A percentile compares a stretch with the other conserved stretches of the same genome.
Evolutionary conservation across 2,113 vertebrate species (phyloP).

Genomic region (Macheiramphus alcinus): DNA sequence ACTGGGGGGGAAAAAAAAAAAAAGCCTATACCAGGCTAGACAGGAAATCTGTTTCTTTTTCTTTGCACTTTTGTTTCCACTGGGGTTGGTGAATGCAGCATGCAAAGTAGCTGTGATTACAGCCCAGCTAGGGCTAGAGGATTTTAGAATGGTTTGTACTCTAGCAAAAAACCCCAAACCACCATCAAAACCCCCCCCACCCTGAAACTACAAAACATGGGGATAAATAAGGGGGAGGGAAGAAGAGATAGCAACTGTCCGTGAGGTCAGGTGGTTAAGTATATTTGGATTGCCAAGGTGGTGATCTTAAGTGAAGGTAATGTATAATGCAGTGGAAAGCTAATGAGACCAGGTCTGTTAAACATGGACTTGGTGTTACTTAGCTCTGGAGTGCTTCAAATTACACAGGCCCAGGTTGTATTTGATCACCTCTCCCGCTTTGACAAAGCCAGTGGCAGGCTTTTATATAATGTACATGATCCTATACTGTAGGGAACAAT

Average conservation of each 20-base stretch:
- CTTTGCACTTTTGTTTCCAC: background rate
- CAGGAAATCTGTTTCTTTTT: background rate
- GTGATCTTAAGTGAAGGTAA: constrained; percentile 23
- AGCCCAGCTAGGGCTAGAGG: background rate
- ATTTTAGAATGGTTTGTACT: background rate
- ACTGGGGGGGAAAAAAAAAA: background rate
- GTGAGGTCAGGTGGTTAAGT: background rate
- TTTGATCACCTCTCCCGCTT: background rate
- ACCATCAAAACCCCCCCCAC: background rate
- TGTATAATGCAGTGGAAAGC: constrained; percentile 39
- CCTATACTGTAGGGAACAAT: background rate
- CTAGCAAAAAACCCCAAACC: accelerated
- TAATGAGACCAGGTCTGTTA: constrained; percentile 37
- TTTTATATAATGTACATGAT: background rate
- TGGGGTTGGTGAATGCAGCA: background rate
- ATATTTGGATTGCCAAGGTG: background rate
- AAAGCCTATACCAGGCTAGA: background rate
- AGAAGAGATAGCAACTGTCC: background rate
- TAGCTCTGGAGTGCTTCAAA: background rate
- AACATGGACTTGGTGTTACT: background rate
- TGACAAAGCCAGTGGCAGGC: constrained; percentile 3
- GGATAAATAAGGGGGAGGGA: background rate
- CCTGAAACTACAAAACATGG: background rate
- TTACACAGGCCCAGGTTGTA: constrained; percentile 14
- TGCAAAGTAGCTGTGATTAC: background rate